phyloP scores from a whole-genome alignment of 2,113 vertebrate genomes.

The Laticauda laticaudata region DNA sequence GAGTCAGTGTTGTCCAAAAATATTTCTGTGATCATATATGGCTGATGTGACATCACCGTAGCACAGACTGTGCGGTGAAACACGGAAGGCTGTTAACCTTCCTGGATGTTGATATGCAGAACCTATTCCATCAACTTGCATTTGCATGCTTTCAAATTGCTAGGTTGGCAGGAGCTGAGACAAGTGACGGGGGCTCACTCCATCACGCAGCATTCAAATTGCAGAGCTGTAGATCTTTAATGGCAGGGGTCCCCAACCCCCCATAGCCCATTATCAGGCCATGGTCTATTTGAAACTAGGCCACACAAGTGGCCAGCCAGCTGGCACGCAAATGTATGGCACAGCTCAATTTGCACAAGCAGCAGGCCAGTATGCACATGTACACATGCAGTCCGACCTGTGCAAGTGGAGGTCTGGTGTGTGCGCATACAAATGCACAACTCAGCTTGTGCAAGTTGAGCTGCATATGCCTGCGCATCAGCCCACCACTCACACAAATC shows the following conservation, averaged over 20 bases:
- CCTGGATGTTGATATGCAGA: neutral
- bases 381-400: no score
- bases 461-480: neutral
- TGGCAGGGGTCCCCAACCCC: neutral
- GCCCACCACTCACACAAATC: neutral
- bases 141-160: neutral
- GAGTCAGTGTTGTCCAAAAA: neutral
- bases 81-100: neutral
- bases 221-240: neutral
- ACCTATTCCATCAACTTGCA: neutral
- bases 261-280: neutral
- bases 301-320: neutral
- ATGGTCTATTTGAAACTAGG: neutral
- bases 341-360: neutral
- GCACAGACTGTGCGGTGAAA: neutral
- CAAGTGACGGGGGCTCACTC: neutral
- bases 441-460: neutral
- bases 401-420: no score
- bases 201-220: neutral
- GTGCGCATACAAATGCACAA: neutral
- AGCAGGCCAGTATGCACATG: neutral
- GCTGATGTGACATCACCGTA: neutral
- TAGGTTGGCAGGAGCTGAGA: neutral
- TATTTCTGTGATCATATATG: neutral
- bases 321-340: rapidly evolving